phyloP scores from a whole-genome alignment of 1,140 invertebrate species.

The Meteorus sp. region DNA sequence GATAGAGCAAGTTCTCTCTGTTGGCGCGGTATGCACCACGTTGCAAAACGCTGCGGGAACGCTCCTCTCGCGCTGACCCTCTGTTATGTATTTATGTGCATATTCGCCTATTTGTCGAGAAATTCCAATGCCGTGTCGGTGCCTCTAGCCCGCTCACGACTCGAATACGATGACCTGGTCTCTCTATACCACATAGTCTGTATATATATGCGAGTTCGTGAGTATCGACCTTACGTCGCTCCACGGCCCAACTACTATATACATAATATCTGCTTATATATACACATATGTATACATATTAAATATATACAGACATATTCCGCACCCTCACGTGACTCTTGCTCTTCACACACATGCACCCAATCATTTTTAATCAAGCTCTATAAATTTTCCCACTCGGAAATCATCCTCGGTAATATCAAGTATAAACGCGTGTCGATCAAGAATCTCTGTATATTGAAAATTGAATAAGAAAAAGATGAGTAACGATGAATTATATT shows the following conservation, averaged over 20 bases:
- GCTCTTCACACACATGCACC: conserved; percentile 7
- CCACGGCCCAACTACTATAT: conserved; percentile 16
- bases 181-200: conserved; percentile 4
- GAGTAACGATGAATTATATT: no score
- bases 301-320: conserved; percentile 10
- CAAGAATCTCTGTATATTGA: no score
- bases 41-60: conserved; percentile 24
- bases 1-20: conserved; percentile 10
- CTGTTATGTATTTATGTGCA: conserved; percentile 50
- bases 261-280: no score
- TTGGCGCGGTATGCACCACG: not conserved
- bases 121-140: conserved; percentile 43
- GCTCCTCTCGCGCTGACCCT: conserved; percentile 22
- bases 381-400: conserved; percentile 18
- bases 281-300: not conserved
- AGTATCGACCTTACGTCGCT: conserved; percentile 30
- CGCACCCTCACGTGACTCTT: conserved; percentile 25
- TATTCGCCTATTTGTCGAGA: conserved; percentile 51
- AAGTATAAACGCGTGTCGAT: conserved; percentile 2
- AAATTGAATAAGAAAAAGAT: no score
- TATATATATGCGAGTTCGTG: conserved; percentile 40
- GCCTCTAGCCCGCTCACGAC: conserved; percentile 43
- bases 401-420: not conserved
- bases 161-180: conserved; percentile 31
- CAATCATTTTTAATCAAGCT: conserved; percentile 26